Conservation (phyloP, 2,797 vertebrate species). For the Dendrocincla tyrannina region DNA sequence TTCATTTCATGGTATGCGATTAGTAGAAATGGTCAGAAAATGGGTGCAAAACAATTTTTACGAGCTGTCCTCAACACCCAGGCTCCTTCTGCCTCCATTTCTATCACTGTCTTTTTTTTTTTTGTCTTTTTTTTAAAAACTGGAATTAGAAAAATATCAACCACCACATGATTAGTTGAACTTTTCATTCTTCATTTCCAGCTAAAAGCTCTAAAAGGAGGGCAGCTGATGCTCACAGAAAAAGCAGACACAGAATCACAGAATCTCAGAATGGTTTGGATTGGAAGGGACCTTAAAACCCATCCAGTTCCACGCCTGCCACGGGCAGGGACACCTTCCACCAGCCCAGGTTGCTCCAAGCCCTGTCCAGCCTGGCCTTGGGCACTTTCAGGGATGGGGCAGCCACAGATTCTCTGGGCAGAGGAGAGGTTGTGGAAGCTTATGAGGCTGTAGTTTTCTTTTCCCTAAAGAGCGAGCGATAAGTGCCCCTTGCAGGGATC, state of each 20-base stretch:
- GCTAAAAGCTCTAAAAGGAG: background rate
- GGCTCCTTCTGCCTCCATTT: background rate
- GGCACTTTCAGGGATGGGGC: background rate
- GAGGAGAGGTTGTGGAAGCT: background rate
- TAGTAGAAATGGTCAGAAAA: slow-evolving; percentile 59
- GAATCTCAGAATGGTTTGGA: background rate
- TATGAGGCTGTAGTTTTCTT: background rate
- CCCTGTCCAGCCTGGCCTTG: rapidly evolving
- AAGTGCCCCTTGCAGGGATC: too few relatives aligned
- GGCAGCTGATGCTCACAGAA: background rate
- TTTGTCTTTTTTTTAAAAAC: background rate
- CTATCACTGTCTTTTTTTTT: background rate
- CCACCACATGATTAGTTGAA: background rate
- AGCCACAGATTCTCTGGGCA: background rate
- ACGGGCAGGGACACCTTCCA: background rate
- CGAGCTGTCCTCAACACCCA: background rate
- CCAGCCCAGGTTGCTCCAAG: background rate
- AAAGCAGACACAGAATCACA: background rate
- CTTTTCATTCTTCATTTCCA: background rate
- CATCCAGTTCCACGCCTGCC: background rate
- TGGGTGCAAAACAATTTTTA: slow-evolving; percentile 32
- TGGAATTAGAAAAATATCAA: slow-evolving; percentile 1
- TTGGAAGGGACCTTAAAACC: background rate
- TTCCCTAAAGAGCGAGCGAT: background rate
- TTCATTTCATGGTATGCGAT: slow-evolving; percentile 69